These are phyloP conservation scores for Brachypodius melanocephalos DNA, from an alignment of 2,113 vertebrate species.

Conservation along the genomic window DNA sequence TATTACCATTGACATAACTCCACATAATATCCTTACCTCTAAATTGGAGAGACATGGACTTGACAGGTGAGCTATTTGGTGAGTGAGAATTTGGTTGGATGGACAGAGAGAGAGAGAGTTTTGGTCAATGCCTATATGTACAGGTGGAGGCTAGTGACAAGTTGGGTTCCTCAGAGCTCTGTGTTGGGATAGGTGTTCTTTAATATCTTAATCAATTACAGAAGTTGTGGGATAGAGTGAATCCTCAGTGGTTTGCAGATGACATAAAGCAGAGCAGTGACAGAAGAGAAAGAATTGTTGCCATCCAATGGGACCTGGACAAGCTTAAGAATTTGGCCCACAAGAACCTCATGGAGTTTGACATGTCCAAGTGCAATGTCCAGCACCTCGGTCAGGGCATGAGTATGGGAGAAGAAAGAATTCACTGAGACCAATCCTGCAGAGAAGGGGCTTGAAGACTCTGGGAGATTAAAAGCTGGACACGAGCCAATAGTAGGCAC, in stretches of 20 bases:
- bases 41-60: not conserved
- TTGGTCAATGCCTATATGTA: not conserved
- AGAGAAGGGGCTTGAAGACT: not conserved
- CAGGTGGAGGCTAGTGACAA: not conserved
- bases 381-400: not conserved
- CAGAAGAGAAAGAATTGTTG: not conserved
- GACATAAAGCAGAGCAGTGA: not conserved
- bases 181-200: not conserved
- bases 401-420: not conserved
- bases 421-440: not conserved
- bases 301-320: too few species aligned
- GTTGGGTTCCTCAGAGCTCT: not conserved
- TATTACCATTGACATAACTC: not conserved
- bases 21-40: not conserved
- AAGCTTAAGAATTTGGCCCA: not conserved
- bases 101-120: not conserved
- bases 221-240: not conserved
- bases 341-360: not conserved
- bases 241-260: not conserved
- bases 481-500: not conserved
- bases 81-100: not conserved
- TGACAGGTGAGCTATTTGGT: not conserved
- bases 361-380: not conserved
- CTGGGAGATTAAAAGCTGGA: not conserved
- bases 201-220: not conserved